phyloP scores from a whole-genome alignment of 2,888 invertebrate genomes.

The Ptychoptera contaminata region DNA sequence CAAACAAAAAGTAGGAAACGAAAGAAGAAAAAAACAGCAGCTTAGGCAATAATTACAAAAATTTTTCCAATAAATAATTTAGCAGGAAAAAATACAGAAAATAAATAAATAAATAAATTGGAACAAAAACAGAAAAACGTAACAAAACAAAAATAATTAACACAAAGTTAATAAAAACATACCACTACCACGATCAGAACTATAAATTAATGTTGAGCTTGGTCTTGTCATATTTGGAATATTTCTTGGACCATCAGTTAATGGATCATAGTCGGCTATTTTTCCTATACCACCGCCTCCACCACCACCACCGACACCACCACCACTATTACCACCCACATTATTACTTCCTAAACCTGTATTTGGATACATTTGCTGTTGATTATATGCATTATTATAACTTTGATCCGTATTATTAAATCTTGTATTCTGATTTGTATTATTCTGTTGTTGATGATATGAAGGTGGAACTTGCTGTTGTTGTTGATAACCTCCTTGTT shows the following conservation, averaged over 20 bases:
- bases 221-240: conserved; percentile 60
- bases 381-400: conserved; percentile 10
- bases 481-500: conserved; percentile 15
- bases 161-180: conserved; percentile 18
- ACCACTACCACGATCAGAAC: conserved; percentile 56
- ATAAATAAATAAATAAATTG: background rate
- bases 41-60: background rate
- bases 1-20: too few species aligned
- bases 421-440: conserved; percentile 3
- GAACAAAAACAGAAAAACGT: conserved; percentile 4
- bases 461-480: conserved; percentile 3
- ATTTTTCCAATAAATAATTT: too few species aligned
- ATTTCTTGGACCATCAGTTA: conserved; percentile 51
- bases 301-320: conserved; percentile 12
- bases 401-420: background rate
- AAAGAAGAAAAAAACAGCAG: background rate
- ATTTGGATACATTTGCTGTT: conserved; percentile 14
- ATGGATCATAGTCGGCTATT: conserved; percentile 68
- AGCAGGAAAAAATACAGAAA: background rate
- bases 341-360: conserved; percentile 9
- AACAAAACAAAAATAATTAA: conserved; percentile 3
- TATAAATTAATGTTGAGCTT: conserved; percentile 73
- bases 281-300: conserved; percentile 40
- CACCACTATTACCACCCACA: conserved; percentile 12
- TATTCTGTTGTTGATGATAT: conserved; percentile 2